These are phyloP conservation scores for Gandaritis pyraliata DNA, from an alignment of 2,888 invertebrate genomes.

Conservation along the genomic window DNA sequence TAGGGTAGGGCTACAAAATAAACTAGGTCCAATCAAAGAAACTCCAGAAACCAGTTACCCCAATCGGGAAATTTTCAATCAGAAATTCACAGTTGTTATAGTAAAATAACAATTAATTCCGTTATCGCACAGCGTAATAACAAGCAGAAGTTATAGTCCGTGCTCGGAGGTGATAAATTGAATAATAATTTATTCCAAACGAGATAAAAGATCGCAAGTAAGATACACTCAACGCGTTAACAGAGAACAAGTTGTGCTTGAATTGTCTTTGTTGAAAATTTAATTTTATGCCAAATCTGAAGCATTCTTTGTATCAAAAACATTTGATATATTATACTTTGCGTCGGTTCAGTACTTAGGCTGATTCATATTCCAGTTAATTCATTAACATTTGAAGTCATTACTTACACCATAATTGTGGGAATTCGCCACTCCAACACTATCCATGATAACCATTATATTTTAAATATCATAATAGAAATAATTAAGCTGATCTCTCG, in stretches of 20 bases:
- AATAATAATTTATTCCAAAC: constrained; percentile 79
- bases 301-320: neutral
- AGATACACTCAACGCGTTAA: constrained; percentile 69
- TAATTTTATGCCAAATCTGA: constrained; percentile 13
- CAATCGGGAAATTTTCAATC: constrained; percentile 25
- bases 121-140: constrained; percentile 76
- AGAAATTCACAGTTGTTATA: constrained; percentile 39
- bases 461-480: constrained; percentile 83
- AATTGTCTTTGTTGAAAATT: constrained; percentile 27
- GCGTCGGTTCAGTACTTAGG: no score
- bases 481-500: constrained; percentile 79
- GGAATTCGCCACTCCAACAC: constrained; percentile 70
- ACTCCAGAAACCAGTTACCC: constrained; percentile 10
- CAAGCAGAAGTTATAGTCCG: constrained; percentile 77
- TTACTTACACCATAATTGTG: constrained; percentile 50
- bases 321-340: no score
- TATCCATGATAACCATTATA: constrained; percentile 73
- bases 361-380: neutral
- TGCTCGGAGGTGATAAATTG: constrained; percentile 75
- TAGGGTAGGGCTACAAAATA: no score
- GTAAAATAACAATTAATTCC: constrained; percentile 64
- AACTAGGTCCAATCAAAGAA: neutral
- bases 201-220: constrained; percentile 71
- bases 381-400: constrained; percentile 1
- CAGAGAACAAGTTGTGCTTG: constrained; percentile 28